Base-by-base conservation (phyloP, 1,140 invertebrate species). In the Cotesia chilonis region DNA sequence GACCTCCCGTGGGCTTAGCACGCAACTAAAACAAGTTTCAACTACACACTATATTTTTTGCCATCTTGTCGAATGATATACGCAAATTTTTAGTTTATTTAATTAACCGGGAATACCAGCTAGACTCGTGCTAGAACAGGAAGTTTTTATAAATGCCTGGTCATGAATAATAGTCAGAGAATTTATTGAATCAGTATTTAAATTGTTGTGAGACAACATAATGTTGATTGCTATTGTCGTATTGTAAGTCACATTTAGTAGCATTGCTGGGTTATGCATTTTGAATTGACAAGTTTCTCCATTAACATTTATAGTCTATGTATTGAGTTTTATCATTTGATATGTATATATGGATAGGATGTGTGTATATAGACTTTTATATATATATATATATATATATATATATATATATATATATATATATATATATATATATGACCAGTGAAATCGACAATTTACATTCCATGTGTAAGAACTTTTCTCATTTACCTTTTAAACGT, bases 101-200 rank as follows among this genome's bases (percentile, higher is more conserved):
- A 71, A 71, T 71, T 64, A 47, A 47, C 41, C 41, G 41, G 41
- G 41, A 47, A 47, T 47, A 47, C 5, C 41, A 47, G 41, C 41
- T 54, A n/a, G 10, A 36, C 2, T 1, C 3, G 17, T 17, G 5
- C 4, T 14, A 37, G 4, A 28, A 60, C 41, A 35, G 28, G 41
- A 71, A 71, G 41, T 64, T 64, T 71, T 71, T 5, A 71, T 71
- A 64, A 54, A 71, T 51, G 63, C 1, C 14, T 14, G 5, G 10
- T 51, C 52, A 71, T 71, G 52, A 71, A 71, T 71, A 71, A 71
- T 71, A 64, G 38, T 36, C 12, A n/a, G 17, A 65, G 6, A 38
- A 52, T 7, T 55, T 20, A 60, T 61, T 63, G 60, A 60, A 70
- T 47, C 55, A 7, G 17, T 37, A n/a, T 14, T 47, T 47, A 47